Conservation (phyloP, 2,113 vertebrate genomes). For the Epinephelus cyanopodus region DNA sequence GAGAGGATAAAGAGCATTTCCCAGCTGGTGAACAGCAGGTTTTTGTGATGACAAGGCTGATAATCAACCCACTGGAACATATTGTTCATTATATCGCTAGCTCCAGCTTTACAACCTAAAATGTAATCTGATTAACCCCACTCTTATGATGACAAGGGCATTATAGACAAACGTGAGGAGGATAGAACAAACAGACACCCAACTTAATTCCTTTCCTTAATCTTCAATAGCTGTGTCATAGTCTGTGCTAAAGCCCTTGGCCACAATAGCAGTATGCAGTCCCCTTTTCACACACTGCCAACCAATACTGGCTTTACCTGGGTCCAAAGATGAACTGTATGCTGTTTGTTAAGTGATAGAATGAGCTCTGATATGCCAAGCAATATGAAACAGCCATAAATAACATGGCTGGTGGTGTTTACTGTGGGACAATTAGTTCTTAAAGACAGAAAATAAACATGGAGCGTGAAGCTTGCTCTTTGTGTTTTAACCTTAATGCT, state of each 20-base stretch:
- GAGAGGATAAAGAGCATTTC: conserved; percentile 67
- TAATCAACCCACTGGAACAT: conserved; percentile 59
- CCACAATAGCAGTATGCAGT: neutral
- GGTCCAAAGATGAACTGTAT: neutral
- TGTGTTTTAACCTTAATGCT: neutral
- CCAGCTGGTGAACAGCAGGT: conserved; percentile 63
- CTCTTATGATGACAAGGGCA: conserved; percentile 66
- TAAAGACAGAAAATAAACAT: neutral
- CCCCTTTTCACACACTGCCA: conserved; percentile 22
- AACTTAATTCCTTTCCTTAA: conserved; percentile 66
- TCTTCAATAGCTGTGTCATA: conserved; percentile 44
- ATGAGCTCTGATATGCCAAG: neutral
- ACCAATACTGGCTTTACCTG: neutral
- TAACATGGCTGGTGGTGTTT: neutral
- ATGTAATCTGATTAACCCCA: conserved; percentile 76
- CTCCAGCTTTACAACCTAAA: conserved; percentile 73
- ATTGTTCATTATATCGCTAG: conserved; percentile 65
- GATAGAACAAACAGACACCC: conserved; percentile 55
- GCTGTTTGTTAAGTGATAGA: neutral
- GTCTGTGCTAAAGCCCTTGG: conserved; percentile 20
- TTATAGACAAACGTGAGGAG: conserved; percentile 66
- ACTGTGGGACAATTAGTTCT: neutral
- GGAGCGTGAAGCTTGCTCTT: neutral
- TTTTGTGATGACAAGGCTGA: conserved; percentile 61
- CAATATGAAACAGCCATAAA: neutral